Evolutionary conservation across 2,113 vertebrate genomes (phyloP), one percentile per base, ranked within the genome.

Genomic region (Corythornis cristatus): DNA sequence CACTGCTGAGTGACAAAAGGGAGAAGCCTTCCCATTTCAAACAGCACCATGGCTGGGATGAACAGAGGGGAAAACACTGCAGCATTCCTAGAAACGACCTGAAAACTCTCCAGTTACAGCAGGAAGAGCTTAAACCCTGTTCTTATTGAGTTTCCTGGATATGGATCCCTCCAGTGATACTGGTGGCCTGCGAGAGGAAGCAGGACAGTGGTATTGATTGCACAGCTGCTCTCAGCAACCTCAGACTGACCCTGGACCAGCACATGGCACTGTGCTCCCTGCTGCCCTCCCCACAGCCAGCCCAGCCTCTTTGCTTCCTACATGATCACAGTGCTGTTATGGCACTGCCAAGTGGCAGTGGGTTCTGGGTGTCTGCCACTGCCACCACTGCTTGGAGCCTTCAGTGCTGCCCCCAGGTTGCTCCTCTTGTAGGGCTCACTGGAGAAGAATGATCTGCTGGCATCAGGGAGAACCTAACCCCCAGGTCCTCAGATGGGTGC

Each of bases 231-330:
- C 66, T 89, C 0, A 0, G 85, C 85, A 89, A 62, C 70, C 74
- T 72, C 0, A 0, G 31, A 54, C 68, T 91, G 83, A 79, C 62
- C 62, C 66, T 0, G 0, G 12, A 17, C 29, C 33, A 6, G 2
- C 1, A 2, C 6, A 7, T 50, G 1, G 2, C 0, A 0, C 71
- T 0, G 0, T 21, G 19, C 10, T 74, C 42, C 46, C 73, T 1
- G 0, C 40, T 82, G 6, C 48, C 35, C 9, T 74, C 33, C 40
- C 46, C 54, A 17, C 5, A 5, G 25, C 67, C 51, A 11, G 62
- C 45, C 75, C 26, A 2, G 23, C 51, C 60, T 76, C 56, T 54
- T 58, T 2, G 4, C 68, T 76, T 65, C 45, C n/a, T 29, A 5
- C 2, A 0, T 40, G 17, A 16, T 77, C 61, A 43, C 1, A 6